Base-by-base conservation (phyloP, 1,140 invertebrate genomes). In the Drosophila rhopaloa region DNA sequence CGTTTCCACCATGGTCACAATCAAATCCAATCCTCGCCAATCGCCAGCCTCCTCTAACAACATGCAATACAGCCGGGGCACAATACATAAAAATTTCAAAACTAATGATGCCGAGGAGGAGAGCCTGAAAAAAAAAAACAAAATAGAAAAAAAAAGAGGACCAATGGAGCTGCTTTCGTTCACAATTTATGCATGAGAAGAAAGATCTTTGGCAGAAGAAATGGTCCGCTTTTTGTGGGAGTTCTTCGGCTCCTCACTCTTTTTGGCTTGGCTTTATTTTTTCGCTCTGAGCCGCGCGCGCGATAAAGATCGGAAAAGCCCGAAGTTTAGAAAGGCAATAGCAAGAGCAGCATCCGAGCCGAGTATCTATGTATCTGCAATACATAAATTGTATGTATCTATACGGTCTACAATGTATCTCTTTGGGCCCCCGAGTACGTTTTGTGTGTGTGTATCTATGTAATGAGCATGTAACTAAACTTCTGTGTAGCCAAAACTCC, bases 381-480 rank as follows among this genome's bases (percentile, higher is more conserved):
- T 51, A 66, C 65, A 68, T 68, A 68, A 68, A 68, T 68, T 68
- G 65, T 68, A 68, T 68, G 67, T 86, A 86, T 86, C 79, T 86
- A 82, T 67, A 57, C 19, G 51, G 46, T 71, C 63, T 71, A 71
- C 79, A 82, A 72, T 88, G 82, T 85, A 79, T 80, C 46, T 66
- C 50, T 47, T 63, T 10, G 3, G 57, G 16, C 10, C 7, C 29
- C 5, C 37, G 13, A 24, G 43, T 51, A n/a, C 44, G 13, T 40
- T 40, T 27, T 57, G 10, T 62, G 16, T 83, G 43, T 71, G 38
- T 67, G 76, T 88, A 73, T 86, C 79, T 86, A 88, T 86, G 83
- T 88, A 86, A 86, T 88, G 83, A 86, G 83, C 83, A 83, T 86
- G 83, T 86, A 86, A 86, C 83, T 88, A 88, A 86, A 86, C 83